These are phyloP conservation scores for Littorina saxatilis DNA, from an alignment of 1,140 invertebrate genomes.

Conservation along the genomic window DNA sequence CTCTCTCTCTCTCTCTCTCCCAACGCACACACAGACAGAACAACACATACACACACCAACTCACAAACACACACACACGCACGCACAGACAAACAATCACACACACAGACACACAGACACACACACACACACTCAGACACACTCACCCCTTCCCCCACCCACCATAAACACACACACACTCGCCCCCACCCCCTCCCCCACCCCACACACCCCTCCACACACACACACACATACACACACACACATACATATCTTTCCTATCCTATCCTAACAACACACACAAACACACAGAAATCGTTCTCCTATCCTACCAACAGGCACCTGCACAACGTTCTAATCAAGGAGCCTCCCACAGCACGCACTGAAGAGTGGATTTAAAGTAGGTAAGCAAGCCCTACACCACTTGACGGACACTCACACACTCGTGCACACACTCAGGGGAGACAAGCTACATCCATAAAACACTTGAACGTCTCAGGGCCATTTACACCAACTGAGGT, in stretches of 20 bases:
- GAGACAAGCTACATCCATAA: no score
- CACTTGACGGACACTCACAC: no score
- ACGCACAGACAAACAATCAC: not conserved
- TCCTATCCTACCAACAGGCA: no score
- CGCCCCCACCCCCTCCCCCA: not conserved
- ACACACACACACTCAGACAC: no score
- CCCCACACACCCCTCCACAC: not conserved
- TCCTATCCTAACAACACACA: not conserved
- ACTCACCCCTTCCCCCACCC: no score
- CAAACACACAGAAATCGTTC: not conserved
- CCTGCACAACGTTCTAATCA: no score
- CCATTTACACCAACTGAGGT: no score
- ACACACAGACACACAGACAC: not conserved
- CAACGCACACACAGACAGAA: conserved; percentile 34
- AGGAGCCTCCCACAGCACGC: no score
- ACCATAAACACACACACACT: not conserved
- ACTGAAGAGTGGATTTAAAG: no score
- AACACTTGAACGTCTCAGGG: no score
- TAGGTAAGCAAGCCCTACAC: no score
- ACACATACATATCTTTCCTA: not conserved
- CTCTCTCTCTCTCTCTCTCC: not conserved
- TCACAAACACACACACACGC: not conserved
- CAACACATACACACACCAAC: not conserved
- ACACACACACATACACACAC: not conserved
- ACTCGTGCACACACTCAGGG: no score